Conservation (phyloP, 2,113 vertebrate species). For the Neogale vison region DNA sequence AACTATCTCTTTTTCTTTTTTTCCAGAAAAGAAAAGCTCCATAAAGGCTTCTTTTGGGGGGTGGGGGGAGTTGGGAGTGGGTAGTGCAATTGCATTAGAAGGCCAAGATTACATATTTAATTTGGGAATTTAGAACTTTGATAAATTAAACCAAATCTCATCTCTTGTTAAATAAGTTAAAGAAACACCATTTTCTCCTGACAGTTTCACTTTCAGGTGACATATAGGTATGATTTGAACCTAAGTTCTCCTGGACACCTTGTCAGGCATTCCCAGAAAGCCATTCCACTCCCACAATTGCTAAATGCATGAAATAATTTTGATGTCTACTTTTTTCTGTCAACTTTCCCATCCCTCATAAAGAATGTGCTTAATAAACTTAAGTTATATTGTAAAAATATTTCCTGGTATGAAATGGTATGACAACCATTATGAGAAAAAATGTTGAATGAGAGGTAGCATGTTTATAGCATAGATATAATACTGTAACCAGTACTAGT, state of each 20-base stretch:
- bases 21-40: rapidly evolving
- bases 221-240: not conserved
- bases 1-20: not conserved
- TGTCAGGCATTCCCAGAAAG: not conserved
- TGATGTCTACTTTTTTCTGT: not conserved
- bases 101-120: not conserved
- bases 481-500: not conserved
- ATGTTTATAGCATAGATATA: not conserved
- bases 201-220: not conserved
- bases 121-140: not conserved
- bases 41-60: not conserved
- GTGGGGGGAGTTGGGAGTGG: rapidly evolving
- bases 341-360: not conserved
- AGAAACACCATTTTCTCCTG: not conserved
- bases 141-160: slow-evolving; percentile 3
- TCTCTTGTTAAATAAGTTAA: slow-evolving; percentile 7
- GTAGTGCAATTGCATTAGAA: not conserved
- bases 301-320: not conserved
- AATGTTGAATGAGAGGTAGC: not conserved
- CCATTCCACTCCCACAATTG: not conserved
- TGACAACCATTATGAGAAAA: not conserved
- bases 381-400: not conserved
- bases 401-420: not conserved
- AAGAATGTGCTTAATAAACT: not conserved
- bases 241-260: not conserved